These are phyloP conservation scores for Mythimna pallens DNA, from an alignment of 2,888 invertebrate species.

Conservation along the genomic window DNA sequence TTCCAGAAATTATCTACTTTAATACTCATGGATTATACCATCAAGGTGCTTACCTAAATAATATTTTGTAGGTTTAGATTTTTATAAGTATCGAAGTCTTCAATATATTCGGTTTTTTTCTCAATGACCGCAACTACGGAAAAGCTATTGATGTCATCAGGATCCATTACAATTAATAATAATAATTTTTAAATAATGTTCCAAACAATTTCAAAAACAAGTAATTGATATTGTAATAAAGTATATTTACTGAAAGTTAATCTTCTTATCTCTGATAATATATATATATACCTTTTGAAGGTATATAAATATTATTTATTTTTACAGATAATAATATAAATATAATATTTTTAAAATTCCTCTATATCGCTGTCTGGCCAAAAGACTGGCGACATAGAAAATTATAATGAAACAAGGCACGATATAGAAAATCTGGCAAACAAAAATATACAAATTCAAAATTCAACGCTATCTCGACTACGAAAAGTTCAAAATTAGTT, in stretches of 20 bases:
- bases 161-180: background rate
- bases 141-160: background rate
- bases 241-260: conserved; percentile 23
- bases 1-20: too few species aligned
- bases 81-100: too few species aligned
- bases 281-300: too few species aligned
- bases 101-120: too few species aligned
- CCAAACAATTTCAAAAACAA: conserved; percentile 11
- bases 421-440: too few species aligned
- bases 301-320: background rate
- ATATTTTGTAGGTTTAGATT: too few species aligned
- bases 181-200: conserved; percentile 5
- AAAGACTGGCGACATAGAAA: conserved; percentile 4
- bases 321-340: too few species aligned
- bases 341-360: too few species aligned
- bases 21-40: too few species aligned
- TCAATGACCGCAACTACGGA: background rate
- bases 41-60: too few species aligned
- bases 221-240: conserved; percentile 32
- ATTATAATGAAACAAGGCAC: conserved; percentile 34
- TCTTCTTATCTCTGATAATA: conserved; percentile 31
- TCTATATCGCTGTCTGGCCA: too few species aligned
- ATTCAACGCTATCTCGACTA: background rate
- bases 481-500: conserved; percentile 15
- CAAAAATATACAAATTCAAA: conserved; percentile 12